Percentiles rank a stretch among this genome's conserved stretches.
These are phyloP conservation scores for Sinocyclocheilus anophthalmus DNA, from an alignment of 2,113 vertebrate species.

Conservation along the genomic window DNA sequence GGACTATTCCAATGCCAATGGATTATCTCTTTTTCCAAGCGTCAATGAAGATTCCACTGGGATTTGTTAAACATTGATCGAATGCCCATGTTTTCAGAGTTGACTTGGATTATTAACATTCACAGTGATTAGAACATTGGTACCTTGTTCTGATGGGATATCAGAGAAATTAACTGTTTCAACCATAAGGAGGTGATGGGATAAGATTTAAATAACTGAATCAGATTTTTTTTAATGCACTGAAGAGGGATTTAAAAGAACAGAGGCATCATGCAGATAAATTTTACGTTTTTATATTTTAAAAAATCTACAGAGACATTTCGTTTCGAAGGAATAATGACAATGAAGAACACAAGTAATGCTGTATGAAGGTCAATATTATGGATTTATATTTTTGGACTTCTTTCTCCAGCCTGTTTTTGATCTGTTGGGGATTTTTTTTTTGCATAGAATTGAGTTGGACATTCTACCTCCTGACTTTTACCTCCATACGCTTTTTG, in stretches of 20 bases:
- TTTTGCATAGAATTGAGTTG: constrained; percentile 5
- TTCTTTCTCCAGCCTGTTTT: constrained; percentile 17
- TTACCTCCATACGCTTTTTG: constrained; percentile 38
- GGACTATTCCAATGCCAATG: constrained; percentile 47
- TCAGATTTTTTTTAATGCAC: neutral
- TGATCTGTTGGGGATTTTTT: constrained; percentile 2
- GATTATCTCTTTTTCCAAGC: constrained; percentile 45
- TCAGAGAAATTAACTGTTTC: no score
- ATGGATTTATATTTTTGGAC: constrained; percentile 31
- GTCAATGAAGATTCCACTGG: constrained; percentile 20
- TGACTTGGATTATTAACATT: constrained; percentile 45
- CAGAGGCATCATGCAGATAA: neutral
- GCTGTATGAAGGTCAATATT: neutral
- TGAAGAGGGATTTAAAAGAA: constrained; percentile 11
- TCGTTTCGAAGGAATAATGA: neutral
- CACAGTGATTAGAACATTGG: neutral
- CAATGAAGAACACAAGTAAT: neutral
- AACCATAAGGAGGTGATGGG: no score
- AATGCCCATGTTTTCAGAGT: constrained; percentile 17
- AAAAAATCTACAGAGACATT: neutral
- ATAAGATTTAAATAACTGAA: no score
- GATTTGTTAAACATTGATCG: constrained; percentile 38
- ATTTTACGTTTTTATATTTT: neutral
- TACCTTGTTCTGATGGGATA: constrained; percentile 20
- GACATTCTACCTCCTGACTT: constrained; percentile 26